Evolutionary conservation across 64 coral and sea anemone species (phyloP).

Genomic region (Actinia equina): DNA sequence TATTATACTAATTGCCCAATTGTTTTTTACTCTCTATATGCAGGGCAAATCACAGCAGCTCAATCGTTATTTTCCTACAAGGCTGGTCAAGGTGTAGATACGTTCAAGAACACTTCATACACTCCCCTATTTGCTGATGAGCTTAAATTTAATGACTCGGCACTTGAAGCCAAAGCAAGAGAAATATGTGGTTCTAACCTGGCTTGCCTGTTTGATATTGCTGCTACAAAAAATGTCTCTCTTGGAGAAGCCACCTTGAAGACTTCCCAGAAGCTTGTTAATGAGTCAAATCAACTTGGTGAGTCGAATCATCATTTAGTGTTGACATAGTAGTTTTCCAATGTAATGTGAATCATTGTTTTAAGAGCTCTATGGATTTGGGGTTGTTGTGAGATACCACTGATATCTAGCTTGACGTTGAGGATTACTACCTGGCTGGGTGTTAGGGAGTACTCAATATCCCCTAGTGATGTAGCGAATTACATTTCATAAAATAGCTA

Average conservation of each 20-base stretch:
- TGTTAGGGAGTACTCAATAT: too few species aligned
- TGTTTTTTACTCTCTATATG: background rate
- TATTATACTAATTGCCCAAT: too few species aligned
- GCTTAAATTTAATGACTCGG: constrained; percentile 6
- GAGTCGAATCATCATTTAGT: background rate
- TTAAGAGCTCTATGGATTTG: too few species aligned
- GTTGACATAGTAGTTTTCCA: too few species aligned
- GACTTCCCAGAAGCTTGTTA: constrained; percentile 12
- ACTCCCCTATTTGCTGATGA: constrained; percentile 41
- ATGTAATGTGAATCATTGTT: too few species aligned
- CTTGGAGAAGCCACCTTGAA: constrained; percentile 31
- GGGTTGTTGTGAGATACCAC: too few species aligned
- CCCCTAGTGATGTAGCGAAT: too few species aligned
- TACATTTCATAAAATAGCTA: too few species aligned
- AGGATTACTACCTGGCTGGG: too few species aligned
- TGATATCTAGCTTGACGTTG: too few species aligned
- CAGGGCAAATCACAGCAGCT: constrained; percentile 40
- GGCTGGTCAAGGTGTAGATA: constrained; percentile 20
- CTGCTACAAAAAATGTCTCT: constrained; percentile 33
- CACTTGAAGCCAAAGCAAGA: background rate
- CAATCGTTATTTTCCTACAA: constrained; percentile 41
- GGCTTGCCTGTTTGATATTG: constrained; percentile 43
- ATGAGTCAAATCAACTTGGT: constrained; percentile 22
- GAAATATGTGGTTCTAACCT: constrained; percentile 12
- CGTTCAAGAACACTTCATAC: background rate